Evolutionary conservation across 1,140 invertebrate genomes (phyloP), one percentile per base, ranked within the genome.

Genomic region (Heliconius nattereri): DNA sequence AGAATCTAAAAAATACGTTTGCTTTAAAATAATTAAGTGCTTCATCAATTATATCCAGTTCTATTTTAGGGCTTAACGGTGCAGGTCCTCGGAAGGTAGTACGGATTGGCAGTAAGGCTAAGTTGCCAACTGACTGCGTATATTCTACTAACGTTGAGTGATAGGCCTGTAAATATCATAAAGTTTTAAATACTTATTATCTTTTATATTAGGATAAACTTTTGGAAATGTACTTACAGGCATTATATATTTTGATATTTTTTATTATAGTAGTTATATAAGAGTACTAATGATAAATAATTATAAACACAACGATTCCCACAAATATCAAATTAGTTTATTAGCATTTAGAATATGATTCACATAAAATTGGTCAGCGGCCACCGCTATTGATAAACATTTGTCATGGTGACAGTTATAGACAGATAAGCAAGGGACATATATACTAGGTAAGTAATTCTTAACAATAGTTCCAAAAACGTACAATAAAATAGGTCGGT

Each of bases 1-100:
- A 99, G 70, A 98, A 99, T 84, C 98, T 97, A 92, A 99, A 99
- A 94, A 99, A 99, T 9, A 99, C 99, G 95, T 99, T 99, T 2
- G 99, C 98, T 95, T 99, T 99, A 93, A 99, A 99, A 92, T 97
- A 99, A 89, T 98, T 98, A 13, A 99, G 95, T 40, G 99, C 98
- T 96, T 99, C 99, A 95, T 99, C 99, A 84, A 99, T 98, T 83
- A 99, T 98, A 94, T 99, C 99, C 83, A 96, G 95, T 37, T 98
- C 97, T 75, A 94, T 88, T 81, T 96, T 96, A 45, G 95, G 95
- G 80, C 95, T 95, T 20, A 94, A 95, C 60, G 97, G 97, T 7
- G 98, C 98, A 75, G 99, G 99, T 54, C 99, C 99, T 89, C 98
- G 96, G 85, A 96, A 97, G 84, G 97, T 96, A 1, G 98, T 99